Conservation (phyloP, 2,888 invertebrate genomes). For the Xestoiulus laeticollis region DNA sequence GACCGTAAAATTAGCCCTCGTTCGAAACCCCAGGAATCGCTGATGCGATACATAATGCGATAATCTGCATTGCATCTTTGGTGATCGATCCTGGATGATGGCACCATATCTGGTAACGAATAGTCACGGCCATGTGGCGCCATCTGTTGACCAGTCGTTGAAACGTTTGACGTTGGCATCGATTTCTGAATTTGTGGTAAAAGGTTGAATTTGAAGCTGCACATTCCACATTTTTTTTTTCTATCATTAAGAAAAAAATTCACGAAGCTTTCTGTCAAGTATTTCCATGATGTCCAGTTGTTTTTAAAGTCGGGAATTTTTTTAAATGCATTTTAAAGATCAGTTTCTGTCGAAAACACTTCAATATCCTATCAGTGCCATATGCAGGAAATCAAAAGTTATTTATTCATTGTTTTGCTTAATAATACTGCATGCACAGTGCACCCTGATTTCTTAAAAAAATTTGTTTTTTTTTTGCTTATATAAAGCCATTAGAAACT, state of each 20-base stretch:
- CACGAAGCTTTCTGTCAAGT: too few species aligned
- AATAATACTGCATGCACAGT: too few species aligned
- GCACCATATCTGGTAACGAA: neutral
- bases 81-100: neutral
- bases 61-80: neutral
- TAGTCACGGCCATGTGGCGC: neutral
- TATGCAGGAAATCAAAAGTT: too few species aligned
- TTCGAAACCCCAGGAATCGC: neutral
- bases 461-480: too few species aligned
- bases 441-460: too few species aligned
- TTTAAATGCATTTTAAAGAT: too few species aligned
- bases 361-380: too few species aligned
- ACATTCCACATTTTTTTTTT: neutral
- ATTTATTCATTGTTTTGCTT: too few species aligned
- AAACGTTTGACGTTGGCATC: neutral
- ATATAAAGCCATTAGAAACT: too few species aligned
- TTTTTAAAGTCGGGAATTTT: too few species aligned
- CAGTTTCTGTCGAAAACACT: too few species aligned
- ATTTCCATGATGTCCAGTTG: too few species aligned
- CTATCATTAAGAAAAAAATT: neutral
- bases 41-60: neutral
- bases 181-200: neutral
- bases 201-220: neutral
- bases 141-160: neutral
- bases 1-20: constrained; percentile 25